Percentiles rank a stretch among this genome's conserved stretches.
These are phyloP conservation scores for Cheilosia grossa DNA, from an alignment of 2,888 invertebrate species.

Conservation along the genomic window DNA sequence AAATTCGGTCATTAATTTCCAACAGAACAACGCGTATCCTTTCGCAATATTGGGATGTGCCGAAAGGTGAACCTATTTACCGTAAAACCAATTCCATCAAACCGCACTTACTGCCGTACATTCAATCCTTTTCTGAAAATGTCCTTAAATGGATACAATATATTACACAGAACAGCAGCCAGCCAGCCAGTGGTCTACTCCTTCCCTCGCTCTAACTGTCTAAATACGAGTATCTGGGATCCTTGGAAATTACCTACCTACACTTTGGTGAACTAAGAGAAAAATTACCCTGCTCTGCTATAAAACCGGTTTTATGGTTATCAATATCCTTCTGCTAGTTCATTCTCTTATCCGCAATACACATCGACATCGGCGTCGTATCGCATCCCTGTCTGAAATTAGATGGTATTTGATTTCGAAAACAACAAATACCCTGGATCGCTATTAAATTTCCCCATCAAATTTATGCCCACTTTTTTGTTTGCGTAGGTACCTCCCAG, in stretches of 20 bases:
- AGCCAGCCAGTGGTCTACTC: neutral
- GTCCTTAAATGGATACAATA: conserved; percentile 50
- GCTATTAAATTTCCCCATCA: conserved; percentile 36
- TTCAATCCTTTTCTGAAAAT: conserved; percentile 34
- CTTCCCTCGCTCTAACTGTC: too few species aligned
- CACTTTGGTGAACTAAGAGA: conserved; percentile 26
- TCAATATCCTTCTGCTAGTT: conserved; percentile 55
- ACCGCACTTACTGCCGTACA: conserved; percentile 47
- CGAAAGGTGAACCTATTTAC: conserved; percentile 69
- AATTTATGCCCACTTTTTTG: conserved; percentile 17
- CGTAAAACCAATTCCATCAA: conserved; percentile 70
- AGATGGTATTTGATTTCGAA: conserved; percentile 56
- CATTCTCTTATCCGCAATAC: conserved; percentile 21
- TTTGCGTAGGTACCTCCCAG: neutral
- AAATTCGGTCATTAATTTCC: conserved; percentile 74
- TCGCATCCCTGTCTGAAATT: neutral
- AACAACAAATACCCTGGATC: conserved; percentile 34
- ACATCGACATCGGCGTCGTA: neutral
- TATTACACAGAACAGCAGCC: conserved; percentile 22
- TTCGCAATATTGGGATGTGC: conserved; percentile 57
- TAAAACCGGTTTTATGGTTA: conserved; percentile 60
- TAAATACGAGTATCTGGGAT: neutral
- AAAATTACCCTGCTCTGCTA: conserved; percentile 48
- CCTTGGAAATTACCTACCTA: conserved; percentile 11
- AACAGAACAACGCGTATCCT: conserved; percentile 63